Conservation (phyloP, 2,797 vertebrate species). For the Astyanax mexicanus region DNA sequence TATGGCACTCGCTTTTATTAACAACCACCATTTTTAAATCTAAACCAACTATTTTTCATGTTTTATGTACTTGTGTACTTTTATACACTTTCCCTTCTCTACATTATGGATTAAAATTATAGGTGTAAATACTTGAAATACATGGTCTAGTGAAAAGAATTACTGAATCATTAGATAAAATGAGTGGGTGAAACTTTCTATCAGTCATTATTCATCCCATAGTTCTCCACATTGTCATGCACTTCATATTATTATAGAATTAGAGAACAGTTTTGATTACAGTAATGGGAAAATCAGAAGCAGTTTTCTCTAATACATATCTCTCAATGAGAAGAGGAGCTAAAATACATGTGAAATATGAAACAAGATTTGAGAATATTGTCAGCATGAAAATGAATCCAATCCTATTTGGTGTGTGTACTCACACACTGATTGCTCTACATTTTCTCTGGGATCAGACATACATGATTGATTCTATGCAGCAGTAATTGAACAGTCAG, state of each 20-base stretch:
- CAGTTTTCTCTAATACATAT: background rate
- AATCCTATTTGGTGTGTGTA: constrained; percentile 25
- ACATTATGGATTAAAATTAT: too few relatives aligned
- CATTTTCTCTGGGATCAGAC: constrained; percentile 33
- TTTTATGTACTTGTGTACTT: too few relatives aligned
- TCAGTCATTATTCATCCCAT: background rate
- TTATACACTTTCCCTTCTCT: too few relatives aligned
- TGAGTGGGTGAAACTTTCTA: too few relatives aligned
- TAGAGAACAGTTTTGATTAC: background rate
- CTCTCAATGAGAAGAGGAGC: background rate
- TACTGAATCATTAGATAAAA: too few relatives aligned
- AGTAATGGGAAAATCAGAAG: background rate
- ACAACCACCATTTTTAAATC: too few relatives aligned
- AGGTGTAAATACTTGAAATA: too few relatives aligned
- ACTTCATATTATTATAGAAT: background rate
- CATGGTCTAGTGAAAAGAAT: too few relatives aligned
- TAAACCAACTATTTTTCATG: too few relatives aligned
- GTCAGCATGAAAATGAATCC: constrained; percentile 22
- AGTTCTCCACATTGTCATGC: background rate
- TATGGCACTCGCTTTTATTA: too few relatives aligned
- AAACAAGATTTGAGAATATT: constrained; percentile 1
- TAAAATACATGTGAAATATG: constrained; percentile 5
- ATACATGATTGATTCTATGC: constrained; percentile 45
- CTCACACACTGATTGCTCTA: background rate
- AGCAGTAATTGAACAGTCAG: constrained; percentile 45